Evolutionary conservation across 1,140 invertebrate species (phyloP), one percentile per base, ranked within the genome.

Genomic region (Lethrus apterus): DNA sequence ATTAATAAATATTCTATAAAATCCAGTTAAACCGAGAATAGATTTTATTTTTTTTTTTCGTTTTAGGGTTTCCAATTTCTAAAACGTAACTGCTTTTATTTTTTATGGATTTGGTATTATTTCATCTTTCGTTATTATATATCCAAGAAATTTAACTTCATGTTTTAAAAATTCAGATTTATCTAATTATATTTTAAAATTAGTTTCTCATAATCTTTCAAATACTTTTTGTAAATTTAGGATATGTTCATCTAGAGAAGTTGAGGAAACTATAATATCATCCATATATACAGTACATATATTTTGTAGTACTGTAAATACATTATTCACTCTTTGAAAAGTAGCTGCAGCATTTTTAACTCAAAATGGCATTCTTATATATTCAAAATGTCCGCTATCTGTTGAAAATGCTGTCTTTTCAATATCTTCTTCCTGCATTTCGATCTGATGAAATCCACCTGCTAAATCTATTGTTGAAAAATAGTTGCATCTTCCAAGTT

Each of bases 71-170:
- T 63, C 43, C 62, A 69, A 11, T 70, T 55, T 1, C 55, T 48
- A 36, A 43, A 33, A n/a, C n/a, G n/a, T n/a, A n/a, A n/a, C n/a
- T n/a, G n/a, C n/a, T n/a, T n/a, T n/a, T 7, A 68, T 55, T 62
- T 72, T 72, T 2, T 48, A 36, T n/a, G 60, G 65, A 48, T 70
- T 57, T n/a, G 66, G 65, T 48, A 51, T 54, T 2, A 74, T 56
- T 8, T 70, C 68, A 3, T 66, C 32, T 17, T 46, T 34, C 0
- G 62, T 56, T 11, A 71, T 54, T 4, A 65, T n/a, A 38, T 19
- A n/a, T 38, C 35, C 18, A 9, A 38, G 21, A 20, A 19, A 38
- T 2, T 15, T 19, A n/a, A 38, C 35, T 18, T 14, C n/a, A n/a
- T n/a, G n/a, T 21, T 46, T 52, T 11, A 54, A 41, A 31, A 44